phyloP scores from a whole-genome alignment of 2,113 vertebrate species.

The Takifugu flavidus region DNA sequence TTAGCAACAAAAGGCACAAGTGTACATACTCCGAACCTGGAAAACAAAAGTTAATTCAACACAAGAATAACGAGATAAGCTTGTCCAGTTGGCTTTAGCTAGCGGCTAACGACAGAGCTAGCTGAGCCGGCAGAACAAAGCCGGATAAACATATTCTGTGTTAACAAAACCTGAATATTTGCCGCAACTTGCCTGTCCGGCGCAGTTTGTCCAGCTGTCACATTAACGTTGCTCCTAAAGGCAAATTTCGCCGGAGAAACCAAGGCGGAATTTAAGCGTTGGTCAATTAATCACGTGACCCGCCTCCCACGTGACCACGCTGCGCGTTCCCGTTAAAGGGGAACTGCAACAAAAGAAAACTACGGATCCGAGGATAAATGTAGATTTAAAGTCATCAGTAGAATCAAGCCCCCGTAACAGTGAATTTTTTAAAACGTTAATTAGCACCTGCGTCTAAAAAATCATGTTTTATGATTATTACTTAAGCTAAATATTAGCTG shows the following conservation, averaged over 20 bases:
- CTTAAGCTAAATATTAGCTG: too few relatives aligned
- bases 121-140: background rate
- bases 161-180: too few relatives aligned
- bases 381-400: too few relatives aligned
- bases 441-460: too few relatives aligned
- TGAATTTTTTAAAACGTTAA: too few relatives aligned
- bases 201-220: background rate
- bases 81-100: constrained; percentile 18
- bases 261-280: too few relatives aligned
- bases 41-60: background rate
- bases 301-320: constrained; percentile 36
- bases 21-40: constrained; percentile 27
- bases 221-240: background rate
- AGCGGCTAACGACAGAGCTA: constrained; percentile 25
- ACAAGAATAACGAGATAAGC: too few relatives aligned
- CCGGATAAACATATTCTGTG: background rate
- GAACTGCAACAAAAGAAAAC: background rate
- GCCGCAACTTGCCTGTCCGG: background rate
- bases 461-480: too few relatives aligned
- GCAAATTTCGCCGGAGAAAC: background rate
- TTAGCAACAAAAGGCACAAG: constrained; percentile 2
- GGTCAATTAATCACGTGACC: constrained; percentile 46
- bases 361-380: too few relatives aligned
- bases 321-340: constrained; percentile 23
- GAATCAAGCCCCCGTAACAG: too few relatives aligned